A percentile compares a stretch with the other conserved stretches of the same genome.
phyloP scores from a whole-genome alignment of 2,797 vertebrate species.

The Sparidentex hasta region DNA sequence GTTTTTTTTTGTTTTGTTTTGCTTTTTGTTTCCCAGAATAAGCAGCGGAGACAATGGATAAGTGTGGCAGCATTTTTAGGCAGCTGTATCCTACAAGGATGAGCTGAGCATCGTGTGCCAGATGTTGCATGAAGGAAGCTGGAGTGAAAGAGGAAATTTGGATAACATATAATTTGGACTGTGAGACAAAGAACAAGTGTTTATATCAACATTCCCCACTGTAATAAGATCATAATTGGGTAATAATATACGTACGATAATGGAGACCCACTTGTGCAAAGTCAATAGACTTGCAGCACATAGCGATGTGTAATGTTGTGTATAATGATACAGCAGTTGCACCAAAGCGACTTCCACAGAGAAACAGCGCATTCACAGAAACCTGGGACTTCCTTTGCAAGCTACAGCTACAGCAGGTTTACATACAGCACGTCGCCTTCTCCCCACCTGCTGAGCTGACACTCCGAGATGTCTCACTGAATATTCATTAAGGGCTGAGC shows the following conservation, averaged over 20 bases:
- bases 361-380: constrained; percentile 23
- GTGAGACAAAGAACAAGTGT: neutral
- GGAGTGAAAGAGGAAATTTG: constrained; percentile 11
- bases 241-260: constrained; percentile 35
- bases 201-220: constrained; percentile 4
- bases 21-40: constrained; percentile 2
- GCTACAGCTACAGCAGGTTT: constrained; percentile 35
- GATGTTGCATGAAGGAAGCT: constrained; percentile 14
- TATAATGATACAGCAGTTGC: constrained; percentile 44
- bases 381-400: constrained; percentile 19
- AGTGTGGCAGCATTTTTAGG: neutral
- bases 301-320: constrained; percentile 31
- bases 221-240: constrained; percentile 34
- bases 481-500: constrained; percentile 71
- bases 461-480: constrained; percentile 62
- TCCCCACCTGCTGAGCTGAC: constrained; percentile 69
- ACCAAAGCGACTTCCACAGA: constrained; percentile 33
- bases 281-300: constrained; percentile 6
- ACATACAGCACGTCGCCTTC: constrained; percentile 28
- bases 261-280: constrained; percentile 16
- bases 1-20: neutral
- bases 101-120: constrained; percentile 9
- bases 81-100: constrained; percentile 17
- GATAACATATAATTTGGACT: constrained; percentile 17
- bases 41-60: constrained; percentile 15